Conservation (phyloP, 2,113 vertebrate species). For the Ictidomys tridecemlineatus region DNA sequence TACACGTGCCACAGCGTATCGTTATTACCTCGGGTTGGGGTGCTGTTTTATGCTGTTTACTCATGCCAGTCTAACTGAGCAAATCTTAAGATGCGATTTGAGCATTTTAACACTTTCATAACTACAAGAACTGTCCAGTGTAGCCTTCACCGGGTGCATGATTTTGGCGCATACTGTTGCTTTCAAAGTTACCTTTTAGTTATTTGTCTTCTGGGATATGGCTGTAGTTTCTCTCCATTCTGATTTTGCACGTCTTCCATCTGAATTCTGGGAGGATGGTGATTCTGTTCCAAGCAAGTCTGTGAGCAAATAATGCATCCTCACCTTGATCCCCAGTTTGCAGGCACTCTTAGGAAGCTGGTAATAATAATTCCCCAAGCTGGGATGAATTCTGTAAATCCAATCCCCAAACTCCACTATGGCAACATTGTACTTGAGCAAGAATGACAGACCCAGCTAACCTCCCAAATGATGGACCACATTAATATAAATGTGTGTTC, state of each 20-base stretch:
- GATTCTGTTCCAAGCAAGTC: not conserved
- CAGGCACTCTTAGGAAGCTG: not conserved
- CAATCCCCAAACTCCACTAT: not conserved
- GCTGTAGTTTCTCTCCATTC: not conserved
- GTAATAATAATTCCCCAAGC: not conserved
- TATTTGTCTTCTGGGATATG: not conserved
- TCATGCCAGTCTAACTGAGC: not conserved
- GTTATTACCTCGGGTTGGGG: not conserved
- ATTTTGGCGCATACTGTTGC: not conserved
- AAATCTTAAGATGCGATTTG: not conserved
- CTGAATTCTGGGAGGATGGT: not conserved
- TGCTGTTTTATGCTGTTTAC: not conserved
- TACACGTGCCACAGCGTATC: not conserved
- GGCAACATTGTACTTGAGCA: not conserved
- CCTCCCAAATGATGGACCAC: not conserved
- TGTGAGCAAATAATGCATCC: not conserved
- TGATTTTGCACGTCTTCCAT: not conserved
- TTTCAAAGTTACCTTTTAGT: not conserved
- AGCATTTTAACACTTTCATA: not conserved
- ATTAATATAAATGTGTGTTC: not conserved
- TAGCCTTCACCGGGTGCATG: not conserved
- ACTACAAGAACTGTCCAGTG: not conserved
- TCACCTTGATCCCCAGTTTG: not conserved
- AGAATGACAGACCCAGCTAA: not conserved
- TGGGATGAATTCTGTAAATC: not conserved